Conservation (phyloP, 2,797 vertebrate species). For the Urosaurus nigricauda region DNA sequence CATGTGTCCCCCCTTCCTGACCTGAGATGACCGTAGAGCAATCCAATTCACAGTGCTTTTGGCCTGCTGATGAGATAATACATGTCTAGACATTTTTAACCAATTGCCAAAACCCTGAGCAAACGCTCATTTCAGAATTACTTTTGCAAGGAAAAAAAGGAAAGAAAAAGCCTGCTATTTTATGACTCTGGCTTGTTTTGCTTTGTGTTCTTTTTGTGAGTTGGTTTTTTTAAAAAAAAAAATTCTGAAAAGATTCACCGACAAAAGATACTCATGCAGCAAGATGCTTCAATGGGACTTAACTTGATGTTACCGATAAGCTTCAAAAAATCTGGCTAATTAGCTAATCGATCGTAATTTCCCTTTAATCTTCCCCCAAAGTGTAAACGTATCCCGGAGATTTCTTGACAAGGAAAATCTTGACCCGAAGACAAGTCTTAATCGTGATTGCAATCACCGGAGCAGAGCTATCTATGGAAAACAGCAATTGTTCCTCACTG, state of each 20-base stretch:
- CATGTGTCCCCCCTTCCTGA: too few species aligned
- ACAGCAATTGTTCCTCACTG: constrained; percentile 47
- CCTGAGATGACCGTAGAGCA: too few species aligned
- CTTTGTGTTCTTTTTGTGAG: background rate
- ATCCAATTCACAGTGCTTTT: too few species aligned
- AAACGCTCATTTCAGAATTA: background rate
- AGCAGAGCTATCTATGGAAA: constrained; percentile 42
- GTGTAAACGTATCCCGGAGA: background rate
- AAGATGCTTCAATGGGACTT: constrained; percentile 1
- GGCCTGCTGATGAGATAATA: too few species aligned
- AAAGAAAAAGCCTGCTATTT: too few species aligned
- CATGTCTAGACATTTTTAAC: background rate
- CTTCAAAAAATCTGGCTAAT: constrained; percentile 54
- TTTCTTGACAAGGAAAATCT: constrained; percentile 44
- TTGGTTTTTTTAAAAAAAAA: background rate
- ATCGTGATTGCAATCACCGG: constrained; percentile 58
- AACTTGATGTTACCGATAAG: constrained; percentile 7
- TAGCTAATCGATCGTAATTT: constrained; percentile 65
- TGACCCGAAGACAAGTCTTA: constrained; percentile 37
- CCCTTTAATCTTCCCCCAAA: constrained; percentile 46
- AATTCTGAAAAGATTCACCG: constrained; percentile 26
- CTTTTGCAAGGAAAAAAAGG: background rate
- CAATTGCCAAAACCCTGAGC: background rate
- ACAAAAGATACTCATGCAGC: constrained; percentile 27
- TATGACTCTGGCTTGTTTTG: background rate